These are phyloP conservation scores for Pangasius macronema DNA, from an alignment of 2,797 vertebrate genomes.

Conservation along the genomic window DNA sequence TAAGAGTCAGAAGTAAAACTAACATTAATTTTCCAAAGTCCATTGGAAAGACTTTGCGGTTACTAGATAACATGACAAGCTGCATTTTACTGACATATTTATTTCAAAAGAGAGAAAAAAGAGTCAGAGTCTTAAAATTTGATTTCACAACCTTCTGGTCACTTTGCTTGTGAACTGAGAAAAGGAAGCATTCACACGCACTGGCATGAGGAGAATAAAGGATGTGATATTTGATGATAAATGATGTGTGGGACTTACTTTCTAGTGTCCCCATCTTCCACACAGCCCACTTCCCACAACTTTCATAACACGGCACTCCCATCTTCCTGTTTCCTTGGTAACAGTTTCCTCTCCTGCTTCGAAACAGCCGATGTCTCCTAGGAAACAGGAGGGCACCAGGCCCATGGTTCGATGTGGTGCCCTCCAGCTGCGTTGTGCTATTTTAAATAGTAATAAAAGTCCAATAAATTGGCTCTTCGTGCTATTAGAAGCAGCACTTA, in stretches of 20 bases:
- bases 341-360: slow-evolving; percentile 55
- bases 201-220: not conserved
- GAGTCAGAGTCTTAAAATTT: not conserved
- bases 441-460: slow-evolving; percentile 52
- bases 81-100: not conserved
- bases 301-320: slow-evolving; percentile 56
- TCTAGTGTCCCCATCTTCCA: slow-evolving; percentile 29
- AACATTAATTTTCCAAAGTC: not conserved
- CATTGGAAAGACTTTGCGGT: not conserved
- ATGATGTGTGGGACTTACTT: slow-evolving; percentile 26
- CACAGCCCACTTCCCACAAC: slow-evolving; percentile 58
- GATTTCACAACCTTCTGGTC: not conserved
- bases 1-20: not conserved
- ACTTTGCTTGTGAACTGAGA: not conserved
- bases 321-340: slow-evolving; percentile 64
- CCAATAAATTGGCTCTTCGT: slow-evolving; percentile 34
- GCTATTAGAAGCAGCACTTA: slow-evolving; percentile 23
- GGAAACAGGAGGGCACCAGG: slow-evolving; percentile 59
- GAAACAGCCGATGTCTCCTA: slow-evolving; percentile 59
- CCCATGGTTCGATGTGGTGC: slow-evolving; percentile 44
- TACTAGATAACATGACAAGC: not conserved
- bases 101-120: not conserved
- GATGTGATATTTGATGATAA: slow-evolving; percentile 24
- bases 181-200: not conserved
- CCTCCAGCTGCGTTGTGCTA: slow-evolving; percentile 41